Evolutionary conservation across 2,888 invertebrate genomes (phyloP).

Genomic region (Rugalucina vietnamica): DNA sequence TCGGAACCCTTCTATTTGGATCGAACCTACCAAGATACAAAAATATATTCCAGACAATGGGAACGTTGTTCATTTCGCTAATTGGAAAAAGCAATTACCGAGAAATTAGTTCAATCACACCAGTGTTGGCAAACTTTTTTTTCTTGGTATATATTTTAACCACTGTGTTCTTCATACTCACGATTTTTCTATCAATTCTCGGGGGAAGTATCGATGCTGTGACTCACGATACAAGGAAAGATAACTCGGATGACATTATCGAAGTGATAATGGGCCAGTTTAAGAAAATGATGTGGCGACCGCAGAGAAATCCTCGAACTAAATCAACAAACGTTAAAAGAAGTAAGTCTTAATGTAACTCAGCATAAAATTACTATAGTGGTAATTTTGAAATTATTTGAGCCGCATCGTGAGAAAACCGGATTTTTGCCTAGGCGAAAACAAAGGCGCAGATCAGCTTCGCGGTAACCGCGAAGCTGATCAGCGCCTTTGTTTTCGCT

Average conservation of each 20-base stretch:
- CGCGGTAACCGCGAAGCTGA: too few species aligned
- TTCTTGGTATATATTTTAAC: slow-evolving; percentile 41
- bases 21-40: slow-evolving; percentile 52
- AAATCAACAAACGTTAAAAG: not conserved
- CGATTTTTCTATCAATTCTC: not conserved
- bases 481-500: too few species aligned
- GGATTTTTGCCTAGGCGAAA: too few species aligned
- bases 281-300: not conserved
- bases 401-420: too few species aligned
- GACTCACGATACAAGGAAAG: slow-evolving; percentile 1
- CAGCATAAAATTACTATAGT: too few species aligned
- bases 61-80: slow-evolving; percentile 63
- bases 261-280: not conserved
- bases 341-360: not conserved
- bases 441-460: too few species aligned
- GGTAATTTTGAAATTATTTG: too few species aligned
- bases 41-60: slow-evolving; percentile 51
- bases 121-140: slow-evolving; percentile 60
- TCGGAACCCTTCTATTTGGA: slow-evolving; percentile 63
- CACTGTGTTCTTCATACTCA: not conserved
- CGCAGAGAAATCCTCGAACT: not conserved
- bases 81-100: slow-evolving; percentile 65
- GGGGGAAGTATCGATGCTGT: slow-evolving; percentile 22
- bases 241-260: slow-evolving; percentile 13
- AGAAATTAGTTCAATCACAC: slow-evolving; percentile 49